Evolutionary conservation across 2,797 vertebrate species (phyloP), one percentile per base, ranked within the genome.

Genomic region (Mergus octosetaceus): DNA sequence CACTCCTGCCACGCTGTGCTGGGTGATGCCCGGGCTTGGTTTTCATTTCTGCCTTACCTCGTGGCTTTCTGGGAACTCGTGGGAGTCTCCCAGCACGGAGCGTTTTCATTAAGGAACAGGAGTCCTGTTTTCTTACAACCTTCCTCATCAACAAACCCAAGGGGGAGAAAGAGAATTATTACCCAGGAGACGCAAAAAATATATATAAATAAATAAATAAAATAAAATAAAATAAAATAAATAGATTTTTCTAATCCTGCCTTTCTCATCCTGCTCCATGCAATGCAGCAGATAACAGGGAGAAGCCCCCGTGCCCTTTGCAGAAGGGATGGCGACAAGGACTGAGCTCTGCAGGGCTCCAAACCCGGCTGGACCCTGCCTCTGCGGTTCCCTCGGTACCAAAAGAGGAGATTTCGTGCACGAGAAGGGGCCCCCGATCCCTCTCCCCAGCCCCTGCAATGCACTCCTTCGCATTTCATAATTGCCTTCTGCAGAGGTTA

Each of bases 101-200:
- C 6, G 0, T 94, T 95, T 96, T 96, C 95, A 43, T 74, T 89
- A 96, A 82, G 94, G 94, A 94, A 96, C 77, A 87, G 82, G 83
- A 88, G 78, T 94, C 91, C 93, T 87, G 53, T 27, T 78, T 87
- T 92, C 76, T 91, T 41, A 43, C 87, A 30, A 24, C 32, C 95
- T 96, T 94, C 93, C 95, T 81, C 94, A 88, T 61, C 77, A 25
- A 69, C 54, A 45, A 81, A 91, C 76, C 74, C 70, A 76, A 85
- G 79, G 74, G 80, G 94, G 85, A 93, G 91, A 79, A 85, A 58
- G 21, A 47, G 72, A 24, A 66, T 60, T 4, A 78, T 64, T 38
- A 32, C 66, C 64, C 80, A n/a, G 77, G 77, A 73, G 87, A 68
- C 10, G 5, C n/a, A 0, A 0, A 92, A 86, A 93, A 8, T 41